Evolutionary conservation across 1,140 invertebrate genomes (phyloP), one percentile per base, ranked within the genome.

Genomic region (Catajapyx aquilonaris): DNA sequence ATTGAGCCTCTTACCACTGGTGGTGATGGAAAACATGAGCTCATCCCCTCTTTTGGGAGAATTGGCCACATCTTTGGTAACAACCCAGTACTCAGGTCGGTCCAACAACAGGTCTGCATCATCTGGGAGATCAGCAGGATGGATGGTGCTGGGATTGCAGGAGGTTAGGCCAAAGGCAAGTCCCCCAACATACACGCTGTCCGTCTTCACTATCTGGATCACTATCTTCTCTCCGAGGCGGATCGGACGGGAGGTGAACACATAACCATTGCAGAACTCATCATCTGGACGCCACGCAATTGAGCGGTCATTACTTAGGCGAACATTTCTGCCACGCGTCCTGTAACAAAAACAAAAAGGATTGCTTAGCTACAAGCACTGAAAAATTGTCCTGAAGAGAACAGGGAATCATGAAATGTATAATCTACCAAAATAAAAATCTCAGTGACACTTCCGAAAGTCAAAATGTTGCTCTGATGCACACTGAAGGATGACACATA

Each of bases 41-140:
- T 93, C 84, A 54, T 95, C 90, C 1, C 84, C 85, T 18, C 76
- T 66, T 41, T 80, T 66, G 0, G 87, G 71, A 23, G 67, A 73
- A 20, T 76, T 73, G 0, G 81, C 85, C 2, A 94, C 83, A 52
- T 95, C 85, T 47, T 91, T 81, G 45, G 80, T 79, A 1, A 96
- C 83, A 1, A 95, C 86, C 90, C 90, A 96, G 54, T 96, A 96
- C 50, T 97, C 90, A 0, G 78, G 81, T n/a, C 91, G 64, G 54
- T 97, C 91, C 2, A 96, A 55, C 1, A 97, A 60, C 18, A 81
- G 66, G 48, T 96, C 87, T 0, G 85, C 78, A 59, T 96, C 88
- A 46, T 93, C 86, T 0, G 93, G 93, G 5, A 96, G 58, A 46
- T 86, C 81, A 10, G 64, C 61, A 0, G 67, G 57, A 23, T 71